Evolutionary conservation across 2,113 vertebrate species (phyloP), one percentile per base, ranked within the genome.

Genomic region (Gambusia affinis): DNA sequence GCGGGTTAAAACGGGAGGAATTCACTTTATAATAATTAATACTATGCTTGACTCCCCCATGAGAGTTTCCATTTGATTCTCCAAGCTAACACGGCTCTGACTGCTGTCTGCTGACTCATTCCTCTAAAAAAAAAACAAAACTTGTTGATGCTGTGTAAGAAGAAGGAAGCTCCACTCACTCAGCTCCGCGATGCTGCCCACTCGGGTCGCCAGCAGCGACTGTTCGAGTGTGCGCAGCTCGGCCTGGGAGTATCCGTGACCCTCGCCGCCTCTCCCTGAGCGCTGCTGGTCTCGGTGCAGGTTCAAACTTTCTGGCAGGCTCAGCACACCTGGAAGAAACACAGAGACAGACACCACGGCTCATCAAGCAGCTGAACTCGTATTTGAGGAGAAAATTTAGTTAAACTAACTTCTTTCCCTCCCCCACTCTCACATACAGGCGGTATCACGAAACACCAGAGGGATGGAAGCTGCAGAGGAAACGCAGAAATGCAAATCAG

Each of bases 141-240:
- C 44, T n/a, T 24, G 17, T 22, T 3, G n/a, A 57, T n/a, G 51
- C 51, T 30, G 60, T 3, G 60, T 30, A 57, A n/a, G 2, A 10
- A 33, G 19, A 12, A 70, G 30, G 30, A 62, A 51, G 4, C 7
- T 12, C 27, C 22, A 86, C 84, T 86, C 94, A 99, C 98, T 98
- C 90, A 99, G 96, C 54, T 99, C 97, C 0, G 97, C 94, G 29
- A 99, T 98, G 95, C 97, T 99, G 82, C 98, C 98, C 86, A 99
- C 98, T 0, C 97, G 95, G 0, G 98, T 99, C 12, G 97, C 97
- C 69, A 99, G 94, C 60, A 99, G 91, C 17, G 96, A 98, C 91
- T 99, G 98, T 67, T 99, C 98, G 0, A 99, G 96, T 80, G 96
- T 97, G 81, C 97, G 95, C 1, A 98, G 91, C 92, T 99, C 97